phyloP scores from a whole-genome alignment of 35 echinoderm and acorn worm species.

The Lytechinus variegatus region DNA sequence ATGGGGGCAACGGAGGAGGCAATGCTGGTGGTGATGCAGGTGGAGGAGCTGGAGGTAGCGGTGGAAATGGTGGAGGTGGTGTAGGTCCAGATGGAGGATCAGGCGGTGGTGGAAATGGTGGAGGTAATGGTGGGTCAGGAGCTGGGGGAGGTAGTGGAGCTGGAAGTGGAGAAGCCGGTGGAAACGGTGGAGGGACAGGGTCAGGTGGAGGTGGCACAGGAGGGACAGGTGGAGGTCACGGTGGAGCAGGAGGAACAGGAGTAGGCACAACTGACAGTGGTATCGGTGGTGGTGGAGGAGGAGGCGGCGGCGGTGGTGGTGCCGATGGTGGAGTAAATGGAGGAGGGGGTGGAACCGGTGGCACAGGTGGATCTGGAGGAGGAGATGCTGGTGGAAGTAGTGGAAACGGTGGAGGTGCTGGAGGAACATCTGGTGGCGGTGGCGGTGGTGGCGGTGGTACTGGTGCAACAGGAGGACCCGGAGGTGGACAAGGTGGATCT shows the following conservation, averaged over 20 bases:
- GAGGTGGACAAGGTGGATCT: background rate
- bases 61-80: background rate
- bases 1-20: background rate
- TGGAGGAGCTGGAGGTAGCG: background rate
- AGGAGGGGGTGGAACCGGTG: background rate
- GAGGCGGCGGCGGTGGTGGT: background rate
- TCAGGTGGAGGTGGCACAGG: background rate
- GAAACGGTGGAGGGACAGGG: constrained; percentile 2
- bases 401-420: background rate
- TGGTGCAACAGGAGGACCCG: background rate
- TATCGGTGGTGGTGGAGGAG: background rate
- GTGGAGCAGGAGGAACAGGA: background rate
- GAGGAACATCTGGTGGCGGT: background rate
- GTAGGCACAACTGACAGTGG: background rate
- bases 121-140: background rate
- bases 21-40: background rate
- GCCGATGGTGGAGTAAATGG: background rate
- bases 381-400: constrained; percentile 9
- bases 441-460: background rate
- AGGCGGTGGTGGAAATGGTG: background rate
- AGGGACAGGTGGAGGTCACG: background rate
- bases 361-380: background rate
- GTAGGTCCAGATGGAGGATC: background rate
- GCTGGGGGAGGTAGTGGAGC: background rate
- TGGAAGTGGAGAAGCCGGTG: constrained; percentile 3